Base-by-base conservation (phyloP, 2,113 vertebrate genomes). In the Acanthisitta chloris region DNA sequence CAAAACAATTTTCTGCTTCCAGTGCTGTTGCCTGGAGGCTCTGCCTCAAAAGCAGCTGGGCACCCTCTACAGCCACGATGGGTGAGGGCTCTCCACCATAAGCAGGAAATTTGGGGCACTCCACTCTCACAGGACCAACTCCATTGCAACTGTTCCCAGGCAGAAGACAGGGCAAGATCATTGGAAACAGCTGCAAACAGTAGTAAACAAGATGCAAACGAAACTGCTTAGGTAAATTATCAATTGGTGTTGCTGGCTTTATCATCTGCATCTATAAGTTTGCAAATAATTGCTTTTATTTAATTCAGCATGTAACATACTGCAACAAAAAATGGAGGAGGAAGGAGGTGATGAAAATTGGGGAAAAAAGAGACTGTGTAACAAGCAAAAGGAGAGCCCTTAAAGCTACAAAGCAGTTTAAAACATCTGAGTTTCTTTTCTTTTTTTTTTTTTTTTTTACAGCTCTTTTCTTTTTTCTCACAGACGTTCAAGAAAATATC, bases 141-240 rank as follows among this genome's bases (percentile, higher is more conserved):
- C 80, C 71, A 77, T 38, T 49, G 76, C 38, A 94, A 51, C 52
- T 25, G 10, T n/a, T 94, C 34, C 34, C 73, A 65, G 34, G 91
- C 82, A 77, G 43, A 86, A 11, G 66, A 86, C 81, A 51, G 43
- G 34, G 51, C 96, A 82, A 45, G 64, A 79, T 78, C 85, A 96
- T 16, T 31, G 70, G 46, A 78, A 96, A 94, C 86, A 81, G 65
- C 59, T 96, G 77, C 82, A 82, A 94, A 72, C 26, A 95, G 67
- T 64, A 86, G 52, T 86, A 78, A 93, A 92, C 26, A 86, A 92
- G 90, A 71, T 91, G 90, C 82, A 96, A 97, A 96, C 42, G 92
- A 95, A 91, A 61, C 80, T 97, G 81, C 85, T 95, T 90, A 85
- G 54, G 84, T 43, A 86, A 91, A 94, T 80, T 73, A 72, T 95